Percentiles rank a stretch among this genome's conserved stretches.
Conservation (phyloP, 2,113 vertebrate species). For the Ceuthmochares aereus region DNA sequence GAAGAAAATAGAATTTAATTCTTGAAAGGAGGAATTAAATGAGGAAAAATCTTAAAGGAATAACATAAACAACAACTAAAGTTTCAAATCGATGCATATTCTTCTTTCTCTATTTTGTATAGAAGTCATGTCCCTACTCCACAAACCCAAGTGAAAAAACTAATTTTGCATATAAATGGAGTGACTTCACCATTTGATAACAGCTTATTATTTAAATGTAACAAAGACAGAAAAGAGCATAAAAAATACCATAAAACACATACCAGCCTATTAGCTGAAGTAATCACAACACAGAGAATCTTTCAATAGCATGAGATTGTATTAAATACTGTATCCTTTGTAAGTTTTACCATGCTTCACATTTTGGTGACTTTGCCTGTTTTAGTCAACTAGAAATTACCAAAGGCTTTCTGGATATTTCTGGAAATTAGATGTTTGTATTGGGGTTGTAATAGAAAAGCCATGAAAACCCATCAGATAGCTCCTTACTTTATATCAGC, state of each 20-base stretch:
- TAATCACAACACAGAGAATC: not conserved
- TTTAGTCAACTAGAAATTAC: not conserved
- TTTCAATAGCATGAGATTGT: not conserved
- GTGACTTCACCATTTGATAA: not conserved
- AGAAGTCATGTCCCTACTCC: not conserved
- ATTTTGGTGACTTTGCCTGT: not conserved
- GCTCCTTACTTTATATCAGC: not conserved
- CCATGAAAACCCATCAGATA: slow-evolving; percentile 4
- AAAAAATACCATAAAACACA: not conserved
- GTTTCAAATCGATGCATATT: not conserved
- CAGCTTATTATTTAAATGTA: not conserved
- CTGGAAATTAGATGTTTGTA: not conserved
- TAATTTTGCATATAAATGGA: not conserved
- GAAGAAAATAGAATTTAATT: not conserved
- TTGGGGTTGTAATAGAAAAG: not conserved
- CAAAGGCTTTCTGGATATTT: not conserved
- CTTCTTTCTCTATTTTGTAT: not conserved
- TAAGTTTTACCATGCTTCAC: not conserved
- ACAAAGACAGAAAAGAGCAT: not conserved
- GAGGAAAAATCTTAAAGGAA: not conserved
- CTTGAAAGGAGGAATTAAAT: not conserved
- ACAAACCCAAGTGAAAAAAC: not conserved
- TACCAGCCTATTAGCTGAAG: not conserved
- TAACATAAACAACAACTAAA: not conserved
- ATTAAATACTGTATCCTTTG: not conserved